These are phyloP conservation scores for Globodera rostochiensis DNA, from an alignment of 1,140 invertebrate species.

Conservation along the genomic window DNA sequence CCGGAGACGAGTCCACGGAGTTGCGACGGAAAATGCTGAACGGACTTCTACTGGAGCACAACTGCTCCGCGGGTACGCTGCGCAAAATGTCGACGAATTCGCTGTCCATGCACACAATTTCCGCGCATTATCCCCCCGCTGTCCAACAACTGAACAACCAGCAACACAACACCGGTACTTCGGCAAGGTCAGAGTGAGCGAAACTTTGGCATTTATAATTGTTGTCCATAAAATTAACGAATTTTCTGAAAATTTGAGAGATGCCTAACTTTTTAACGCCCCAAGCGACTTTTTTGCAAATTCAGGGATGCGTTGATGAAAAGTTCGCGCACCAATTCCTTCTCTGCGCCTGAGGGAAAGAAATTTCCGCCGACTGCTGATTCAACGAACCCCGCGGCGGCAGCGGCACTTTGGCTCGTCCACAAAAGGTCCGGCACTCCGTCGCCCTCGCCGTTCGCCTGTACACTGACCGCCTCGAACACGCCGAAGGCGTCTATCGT, in stretches of 20 bases:
- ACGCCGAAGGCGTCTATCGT: constrained; percentile 24
- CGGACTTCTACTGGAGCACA: constrained; percentile 3
- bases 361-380: not conserved
- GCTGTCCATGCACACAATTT: constrained; percentile 11
- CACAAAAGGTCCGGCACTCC: constrained; percentile 10
- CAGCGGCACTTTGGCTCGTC: not conserved
- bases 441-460: not conserved
- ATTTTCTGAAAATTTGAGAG: not conserved
- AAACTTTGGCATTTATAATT: not conserved
- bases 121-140: not conserved
- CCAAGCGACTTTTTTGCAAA: not conserved
- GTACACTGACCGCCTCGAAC: constrained; percentile 16
- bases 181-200: not conserved
- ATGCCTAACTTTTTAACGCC: not conserved
- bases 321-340: constrained; percentile 21
- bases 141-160: not conserved
- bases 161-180: not conserved
- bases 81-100: constrained; percentile 1
- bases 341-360: constrained; percentile 16
- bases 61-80: not conserved
- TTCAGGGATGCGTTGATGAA: constrained; percentile 12
- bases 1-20: not conserved
- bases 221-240: not conserved
- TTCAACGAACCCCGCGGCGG: not conserved
- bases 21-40: constrained; percentile 10